phyloP scores from a whole-genome alignment of 1,140 invertebrate genomes.

The Vollenhovia emeryi region DNA sequence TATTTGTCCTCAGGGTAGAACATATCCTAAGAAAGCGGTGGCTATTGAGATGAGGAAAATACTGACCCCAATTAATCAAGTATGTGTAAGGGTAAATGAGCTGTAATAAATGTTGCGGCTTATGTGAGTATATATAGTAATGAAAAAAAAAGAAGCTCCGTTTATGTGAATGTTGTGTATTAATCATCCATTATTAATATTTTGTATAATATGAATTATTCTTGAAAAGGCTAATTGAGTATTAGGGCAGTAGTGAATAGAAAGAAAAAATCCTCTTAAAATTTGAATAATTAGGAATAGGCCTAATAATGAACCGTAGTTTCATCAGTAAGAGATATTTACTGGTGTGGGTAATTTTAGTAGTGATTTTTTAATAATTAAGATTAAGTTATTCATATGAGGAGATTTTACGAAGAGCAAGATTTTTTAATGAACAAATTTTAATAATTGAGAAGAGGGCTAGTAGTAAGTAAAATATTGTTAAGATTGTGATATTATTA shows the following conservation, averaged over 20 bases:
- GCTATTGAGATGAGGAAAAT: neutral
- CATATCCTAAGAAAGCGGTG: neutral
- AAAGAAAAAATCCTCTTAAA: neutral
- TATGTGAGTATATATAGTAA: neutral
- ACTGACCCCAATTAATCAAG: neutral
- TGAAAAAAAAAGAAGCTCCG: neutral
- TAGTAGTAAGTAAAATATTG: neutral
- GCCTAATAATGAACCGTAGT: neutral
- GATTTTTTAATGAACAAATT: neutral
- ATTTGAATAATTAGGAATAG: neutral
- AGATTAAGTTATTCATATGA: neutral
- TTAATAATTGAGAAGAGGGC: neutral
- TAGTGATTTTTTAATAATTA: neutral
- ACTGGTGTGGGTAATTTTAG: neutral
- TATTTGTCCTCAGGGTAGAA: neutral
- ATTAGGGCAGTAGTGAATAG: neutral
- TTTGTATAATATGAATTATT: conserved; percentile 85
- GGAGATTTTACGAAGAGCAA: neutral
- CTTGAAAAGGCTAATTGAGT: conserved; percentile 86
- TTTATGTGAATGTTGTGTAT: neutral
- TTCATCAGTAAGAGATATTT: neutral
- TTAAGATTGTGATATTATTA: neutral
- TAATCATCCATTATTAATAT: conserved; percentile 84
- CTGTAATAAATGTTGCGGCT: neutral
- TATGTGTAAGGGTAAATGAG: neutral